phyloP scores from a whole-genome alignment of 2,113 vertebrate species.

The Hydrochoerus hydrochaeris region DNA sequence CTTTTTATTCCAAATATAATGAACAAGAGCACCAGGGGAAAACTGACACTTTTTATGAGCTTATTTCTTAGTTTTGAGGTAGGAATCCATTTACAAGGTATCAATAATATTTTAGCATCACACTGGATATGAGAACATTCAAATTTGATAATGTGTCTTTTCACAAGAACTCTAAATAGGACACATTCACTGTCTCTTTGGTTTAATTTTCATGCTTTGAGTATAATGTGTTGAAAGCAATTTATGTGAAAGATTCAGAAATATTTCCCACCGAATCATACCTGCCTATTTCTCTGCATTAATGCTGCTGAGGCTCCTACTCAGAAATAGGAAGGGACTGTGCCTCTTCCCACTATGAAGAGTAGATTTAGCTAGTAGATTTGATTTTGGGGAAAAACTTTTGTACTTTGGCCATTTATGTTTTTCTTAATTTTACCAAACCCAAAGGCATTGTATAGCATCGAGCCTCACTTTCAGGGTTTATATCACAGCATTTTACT shows the following conservation, averaged over 20 bases:
- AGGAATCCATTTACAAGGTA: constrained; percentile 36
- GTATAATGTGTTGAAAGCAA: background rate
- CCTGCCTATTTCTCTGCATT: background rate
- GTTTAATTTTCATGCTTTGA: constrained; percentile 38
- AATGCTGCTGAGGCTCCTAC: background rate
- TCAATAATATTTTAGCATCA: constrained; percentile 28
- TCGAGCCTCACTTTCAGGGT: background rate
- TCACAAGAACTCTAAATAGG: constrained; percentile 47
- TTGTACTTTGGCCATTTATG: background rate
- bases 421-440: background rate
- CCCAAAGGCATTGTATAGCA: background rate
- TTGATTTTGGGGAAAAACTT: background rate
- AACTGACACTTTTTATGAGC: constrained; percentile 51
- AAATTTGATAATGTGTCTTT: constrained; percentile 40
- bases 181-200: constrained; percentile 11
- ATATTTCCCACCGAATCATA: background rate
- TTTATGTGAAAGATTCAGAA: background rate
- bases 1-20: constrained; percentile 46
- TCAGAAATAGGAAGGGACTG: background rate
- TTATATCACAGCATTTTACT: background rate
- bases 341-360: background rate
- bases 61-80: constrained; percentile 24
- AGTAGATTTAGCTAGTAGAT: background rate
- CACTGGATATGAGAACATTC: constrained; percentile 7
- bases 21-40: constrained; percentile 17